A percentile compares a stretch with the other conserved stretches of the same genome.
phyloP scores from a whole-genome alignment of 2,888 invertebrate genomes.

The Drosophila leonis region DNA sequence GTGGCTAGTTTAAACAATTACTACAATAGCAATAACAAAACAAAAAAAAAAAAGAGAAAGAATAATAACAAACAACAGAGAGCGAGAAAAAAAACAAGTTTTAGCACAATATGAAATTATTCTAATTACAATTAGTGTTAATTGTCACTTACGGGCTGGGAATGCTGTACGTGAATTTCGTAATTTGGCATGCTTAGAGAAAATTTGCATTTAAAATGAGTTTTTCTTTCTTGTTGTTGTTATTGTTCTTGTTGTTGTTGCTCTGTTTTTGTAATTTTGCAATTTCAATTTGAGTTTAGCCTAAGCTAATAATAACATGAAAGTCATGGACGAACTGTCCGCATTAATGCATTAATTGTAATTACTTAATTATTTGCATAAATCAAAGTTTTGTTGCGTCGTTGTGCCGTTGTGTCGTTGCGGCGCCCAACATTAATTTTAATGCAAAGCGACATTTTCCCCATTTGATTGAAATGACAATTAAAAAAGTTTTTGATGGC shows the following conservation, averaged over 20 bases:
- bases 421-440: conserved; percentile 40
- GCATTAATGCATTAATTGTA: conserved; percentile 69
- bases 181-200: conserved; percentile 62
- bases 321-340: conserved; percentile 48
- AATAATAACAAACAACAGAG: conserved; percentile 24
- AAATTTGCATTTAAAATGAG: conserved; percentile 79
- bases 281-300: conserved; percentile 51
- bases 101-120: conserved; percentile 75
- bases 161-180: conserved; percentile 64
- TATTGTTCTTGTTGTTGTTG: conserved; percentile 15
- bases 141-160: conserved; percentile 72
- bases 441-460: conserved; percentile 47
- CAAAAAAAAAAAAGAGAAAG: conserved; percentile 19
- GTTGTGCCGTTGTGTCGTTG: background rate
- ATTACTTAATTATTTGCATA: conserved; percentile 79
- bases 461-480: conserved; percentile 49
- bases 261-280: conserved; percentile 42
- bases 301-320: conserved; percentile 65
- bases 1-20: conserved; percentile 78
- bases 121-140: conserved; percentile 81
- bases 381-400: conserved; percentile 61
- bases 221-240: conserved; percentile 40
- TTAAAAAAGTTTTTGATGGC: conserved; percentile 51
- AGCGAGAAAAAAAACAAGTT: conserved; percentile 23
- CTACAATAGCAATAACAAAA: conserved; percentile 45